Percentiles rank a stretch among this genome's conserved stretches.
Evolutionary conservation across 2,113 vertebrate species (phyloP).

Genomic region (Pseudorectes ferrugineus): DNA sequence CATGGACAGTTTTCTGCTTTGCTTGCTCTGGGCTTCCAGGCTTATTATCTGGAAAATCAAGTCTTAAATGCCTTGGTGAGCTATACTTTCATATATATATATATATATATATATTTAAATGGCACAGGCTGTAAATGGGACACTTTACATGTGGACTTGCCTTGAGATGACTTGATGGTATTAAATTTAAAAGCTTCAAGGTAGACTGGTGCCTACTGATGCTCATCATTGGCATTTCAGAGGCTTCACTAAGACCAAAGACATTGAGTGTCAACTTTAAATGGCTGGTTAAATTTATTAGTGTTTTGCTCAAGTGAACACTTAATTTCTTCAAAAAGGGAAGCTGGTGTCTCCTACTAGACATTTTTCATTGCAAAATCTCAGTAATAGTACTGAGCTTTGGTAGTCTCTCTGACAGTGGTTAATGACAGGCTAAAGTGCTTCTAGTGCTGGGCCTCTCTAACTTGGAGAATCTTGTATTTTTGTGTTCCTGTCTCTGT

Average conservation of each 20-base stretch:
- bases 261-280: not conserved
- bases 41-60: not conserved
- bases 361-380: not conserved
- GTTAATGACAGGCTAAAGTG: not conserved
- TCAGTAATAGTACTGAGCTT: not conserved
- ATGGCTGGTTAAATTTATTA: not conserved
- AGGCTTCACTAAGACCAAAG: not conserved
- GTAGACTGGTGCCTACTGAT: slow-evolving; percentile 43
- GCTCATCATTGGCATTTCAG: slow-evolving; percentile 29
- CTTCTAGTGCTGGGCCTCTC: not conserved
- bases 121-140: not conserved
- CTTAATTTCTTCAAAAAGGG: not conserved
- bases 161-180: not conserved
- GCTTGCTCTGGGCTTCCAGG: not conserved
- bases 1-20: not conserved
- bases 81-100: not conserved
- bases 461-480: not conserved
- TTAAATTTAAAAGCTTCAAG: slow-evolving; percentile 19
- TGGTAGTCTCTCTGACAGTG: not conserved
- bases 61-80: not conserved
- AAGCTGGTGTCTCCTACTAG: not conserved
- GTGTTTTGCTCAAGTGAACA: not conserved
- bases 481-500: not conserved
- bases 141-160: slow-evolving; percentile 1
- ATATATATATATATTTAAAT: not conserved